Conservation (phyloP, 2,113 vertebrate species). For the Strix uralensis region DNA sequence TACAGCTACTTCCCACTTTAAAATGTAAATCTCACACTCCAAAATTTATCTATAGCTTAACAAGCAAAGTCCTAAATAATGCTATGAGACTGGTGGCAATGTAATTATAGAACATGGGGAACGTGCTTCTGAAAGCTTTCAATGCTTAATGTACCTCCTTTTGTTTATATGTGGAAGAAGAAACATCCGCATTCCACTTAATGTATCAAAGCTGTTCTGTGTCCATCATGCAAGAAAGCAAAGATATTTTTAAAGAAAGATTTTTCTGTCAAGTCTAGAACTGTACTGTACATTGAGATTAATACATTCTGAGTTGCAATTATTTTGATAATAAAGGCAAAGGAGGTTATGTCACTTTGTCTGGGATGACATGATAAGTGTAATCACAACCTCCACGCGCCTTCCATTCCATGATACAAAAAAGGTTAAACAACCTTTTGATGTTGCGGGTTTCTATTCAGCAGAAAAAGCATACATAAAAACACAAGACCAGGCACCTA, state of each 20-base stretch:
- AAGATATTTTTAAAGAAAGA: neutral
- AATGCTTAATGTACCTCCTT: neutral
- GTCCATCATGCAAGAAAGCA: neutral
- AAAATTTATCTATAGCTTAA: neutral
- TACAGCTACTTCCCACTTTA: neutral
- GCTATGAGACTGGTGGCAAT: neutral
- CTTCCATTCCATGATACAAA: constrained; percentile 16
- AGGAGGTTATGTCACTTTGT: neutral
- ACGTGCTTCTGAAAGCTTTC: neutral
- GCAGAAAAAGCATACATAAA: neutral
- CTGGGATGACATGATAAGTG: constrained; percentile 45
- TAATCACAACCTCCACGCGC: constrained; percentile 37
- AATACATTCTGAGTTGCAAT: neutral
- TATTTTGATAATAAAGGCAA: constrained; percentile 5
- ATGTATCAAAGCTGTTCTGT: neutral
- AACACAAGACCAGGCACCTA: neutral
- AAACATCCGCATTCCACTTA: neutral
- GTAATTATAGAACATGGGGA: neutral
- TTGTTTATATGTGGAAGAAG: neutral
- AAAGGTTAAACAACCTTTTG: constrained; percentile 18
- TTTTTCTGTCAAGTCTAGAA: neutral
- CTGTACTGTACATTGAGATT: neutral
- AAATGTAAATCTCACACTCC: neutral
- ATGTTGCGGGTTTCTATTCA: neutral
- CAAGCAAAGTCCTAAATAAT: neutral